A percentile compares a stretch with the other conserved stretches of the same genome.
These are phyloP conservation scores for Emys orbicularis DNA, from an alignment of 2,797 vertebrate species.

Conservation along the genomic window DNA sequence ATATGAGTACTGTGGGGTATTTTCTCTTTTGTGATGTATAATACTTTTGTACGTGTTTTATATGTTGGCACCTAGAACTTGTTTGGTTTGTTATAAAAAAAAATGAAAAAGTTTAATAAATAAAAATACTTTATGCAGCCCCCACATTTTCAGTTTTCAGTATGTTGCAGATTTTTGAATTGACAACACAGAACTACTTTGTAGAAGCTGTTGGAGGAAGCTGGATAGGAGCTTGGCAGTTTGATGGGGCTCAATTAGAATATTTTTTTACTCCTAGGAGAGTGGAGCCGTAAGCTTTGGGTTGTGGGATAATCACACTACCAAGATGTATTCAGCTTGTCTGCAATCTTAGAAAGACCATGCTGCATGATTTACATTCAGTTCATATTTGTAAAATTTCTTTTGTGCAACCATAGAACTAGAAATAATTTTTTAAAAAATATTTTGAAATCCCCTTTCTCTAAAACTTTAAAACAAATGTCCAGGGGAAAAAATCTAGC, in stretches of 20 bases:
- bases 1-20: not conserved
- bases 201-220: not conserved
- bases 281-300: not conserved
- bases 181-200: not conserved
- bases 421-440: not conserved
- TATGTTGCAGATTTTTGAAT: not conserved
- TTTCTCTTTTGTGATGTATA: not conserved
- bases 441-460: not conserved
- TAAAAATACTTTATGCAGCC: not conserved
- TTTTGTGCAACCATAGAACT: not conserved
- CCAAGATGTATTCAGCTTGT: not conserved
- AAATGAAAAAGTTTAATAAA: not conserved
- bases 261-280: not conserved
- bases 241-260: not conserved
- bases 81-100: not conserved
- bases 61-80: not conserved
- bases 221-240: not conserved
- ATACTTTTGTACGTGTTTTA: not conserved
- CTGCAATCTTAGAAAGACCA: not conserved
- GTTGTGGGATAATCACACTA: not conserved
- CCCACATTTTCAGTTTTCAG: not conserved
- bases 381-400: not conserved
- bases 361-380: not conserved
- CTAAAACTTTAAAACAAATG: not conserved
- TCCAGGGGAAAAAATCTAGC: not conserved